Conservation (phyloP, 2,888 invertebrate genomes). For the Pocota personata region DNA sequence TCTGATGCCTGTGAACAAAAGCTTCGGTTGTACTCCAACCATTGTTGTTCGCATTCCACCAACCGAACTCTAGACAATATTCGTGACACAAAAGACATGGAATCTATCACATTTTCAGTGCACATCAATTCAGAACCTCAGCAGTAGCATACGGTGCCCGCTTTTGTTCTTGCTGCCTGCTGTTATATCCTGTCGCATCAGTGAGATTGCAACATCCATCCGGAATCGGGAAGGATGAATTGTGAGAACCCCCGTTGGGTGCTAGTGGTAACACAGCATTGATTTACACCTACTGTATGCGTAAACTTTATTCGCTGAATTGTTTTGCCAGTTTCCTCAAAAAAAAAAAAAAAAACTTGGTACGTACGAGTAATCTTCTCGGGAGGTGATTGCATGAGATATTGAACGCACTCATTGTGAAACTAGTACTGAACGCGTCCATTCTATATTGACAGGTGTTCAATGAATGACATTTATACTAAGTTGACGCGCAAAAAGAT, state of each 20-base stretch:
- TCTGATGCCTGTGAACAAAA: constrained; percentile 26
- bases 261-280: not conserved
- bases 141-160: not conserved
- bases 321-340: not conserved
- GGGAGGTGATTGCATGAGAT: no score
- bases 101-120: constrained; percentile 44
- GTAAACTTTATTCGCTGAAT: constrained; percentile 4
- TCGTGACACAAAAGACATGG: constrained; percentile 48
- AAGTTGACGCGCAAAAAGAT: no score
- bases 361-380: no score
- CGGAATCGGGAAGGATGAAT: constrained; percentile 4
- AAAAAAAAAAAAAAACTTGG: no score
- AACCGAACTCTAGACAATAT: constrained; percentile 11
- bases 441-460: no score
- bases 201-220: constrained; percentile 43
- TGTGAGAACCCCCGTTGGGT: not conserved
- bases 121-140: not conserved
- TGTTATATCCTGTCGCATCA: constrained; percentile 19
- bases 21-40: not conserved
- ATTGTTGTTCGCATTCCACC: not conserved
- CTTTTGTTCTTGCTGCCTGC: constrained; percentile 8
- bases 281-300: not conserved
- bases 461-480: no score
- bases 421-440: no score
- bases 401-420: no score